These are phyloP conservation scores for Globodera rostochiensis DNA, from an alignment of 1,140 invertebrate genomes.

Conservation along the genomic window DNA sequence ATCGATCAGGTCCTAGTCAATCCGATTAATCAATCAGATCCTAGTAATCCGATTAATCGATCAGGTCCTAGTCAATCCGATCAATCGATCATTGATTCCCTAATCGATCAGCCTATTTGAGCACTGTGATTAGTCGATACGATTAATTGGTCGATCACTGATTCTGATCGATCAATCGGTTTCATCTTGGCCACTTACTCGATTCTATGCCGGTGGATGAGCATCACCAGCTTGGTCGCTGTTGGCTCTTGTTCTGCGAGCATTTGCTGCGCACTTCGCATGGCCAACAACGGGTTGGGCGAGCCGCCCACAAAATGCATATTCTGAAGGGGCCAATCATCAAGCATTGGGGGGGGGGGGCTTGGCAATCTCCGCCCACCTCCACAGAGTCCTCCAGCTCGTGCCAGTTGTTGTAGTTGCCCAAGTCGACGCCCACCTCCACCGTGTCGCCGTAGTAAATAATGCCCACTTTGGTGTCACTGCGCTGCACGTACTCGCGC, in stretches of 20 bases:
- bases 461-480: constrained; percentile 33
- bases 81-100: no score
- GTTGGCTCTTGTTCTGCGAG: not conserved
- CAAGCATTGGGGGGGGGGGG: no score
- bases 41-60: no score
- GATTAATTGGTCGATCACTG: not conserved
- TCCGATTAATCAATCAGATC: no score
- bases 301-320: constrained; percentile 40
- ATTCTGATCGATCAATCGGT: not conserved
- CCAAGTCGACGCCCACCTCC: constrained; percentile 36
- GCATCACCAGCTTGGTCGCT: constrained; percentile 21
- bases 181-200: not conserved
- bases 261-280: constrained; percentile 27
- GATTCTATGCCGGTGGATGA: constrained; percentile 2
- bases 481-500: constrained; percentile 22
- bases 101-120: no score
- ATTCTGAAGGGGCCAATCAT: not conserved
- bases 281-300: constrained; percentile 27
- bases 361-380: not conserved
- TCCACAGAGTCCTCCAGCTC: constrained; percentile 39
- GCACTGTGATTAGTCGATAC: no score
- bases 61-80: no score
- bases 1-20: no score
- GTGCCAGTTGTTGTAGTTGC: constrained; percentile 32
- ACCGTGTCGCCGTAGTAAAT: constrained; percentile 43